Conservation (phyloP, 1,140 invertebrate genomes). For the Lepidurus arcticus region DNA sequence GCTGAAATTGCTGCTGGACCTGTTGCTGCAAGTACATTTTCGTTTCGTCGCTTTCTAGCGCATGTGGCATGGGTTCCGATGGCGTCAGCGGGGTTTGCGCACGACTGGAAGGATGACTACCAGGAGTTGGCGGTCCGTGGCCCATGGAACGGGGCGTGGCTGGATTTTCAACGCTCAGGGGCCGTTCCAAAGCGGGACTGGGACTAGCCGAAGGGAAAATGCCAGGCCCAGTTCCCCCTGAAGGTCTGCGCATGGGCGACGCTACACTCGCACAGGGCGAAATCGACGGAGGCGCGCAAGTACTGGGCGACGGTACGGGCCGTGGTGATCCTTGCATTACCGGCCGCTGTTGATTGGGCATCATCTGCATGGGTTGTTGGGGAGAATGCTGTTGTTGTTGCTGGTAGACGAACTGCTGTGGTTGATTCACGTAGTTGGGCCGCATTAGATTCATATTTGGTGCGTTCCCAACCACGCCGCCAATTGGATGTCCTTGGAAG, state of each 20-base stretch:
- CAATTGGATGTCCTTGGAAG: slow-evolving; percentile 4
- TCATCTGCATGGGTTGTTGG: not conserved
- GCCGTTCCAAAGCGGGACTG: slow-evolving; percentile 53
- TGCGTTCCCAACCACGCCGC: not conserved
- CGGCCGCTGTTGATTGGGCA: not conserved
- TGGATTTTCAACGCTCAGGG: slow-evolving; percentile 54
- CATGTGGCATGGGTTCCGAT: slow-evolving; percentile 24
- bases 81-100: slow-evolving; percentile 18
- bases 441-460: not conserved
- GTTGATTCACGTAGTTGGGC: slow-evolving; percentile 6
- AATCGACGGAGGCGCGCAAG: not conserved
- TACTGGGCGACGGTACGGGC: slow-evolving; percentile 1
- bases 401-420: slow-evolving; percentile 33
- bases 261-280: slow-evolving; percentile 35
- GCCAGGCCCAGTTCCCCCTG: slow-evolving; percentile 40
- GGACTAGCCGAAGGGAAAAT: slow-evolving; percentile 45
- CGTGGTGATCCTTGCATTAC: not conserved
- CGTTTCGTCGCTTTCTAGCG: not conserved
- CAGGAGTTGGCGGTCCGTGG: slow-evolving; percentile 38
- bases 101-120: slow-evolving; percentile 40
- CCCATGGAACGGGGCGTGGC: slow-evolving; percentile 40
- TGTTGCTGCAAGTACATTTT: slow-evolving; percentile 38
- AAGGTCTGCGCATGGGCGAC: slow-evolving; percentile 40
- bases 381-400: slow-evolving; percentile 35
- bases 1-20: slow-evolving; percentile 32